Conservation (phyloP, 1,140 invertebrate genomes). For the Drosophila albomicans region DNA sequence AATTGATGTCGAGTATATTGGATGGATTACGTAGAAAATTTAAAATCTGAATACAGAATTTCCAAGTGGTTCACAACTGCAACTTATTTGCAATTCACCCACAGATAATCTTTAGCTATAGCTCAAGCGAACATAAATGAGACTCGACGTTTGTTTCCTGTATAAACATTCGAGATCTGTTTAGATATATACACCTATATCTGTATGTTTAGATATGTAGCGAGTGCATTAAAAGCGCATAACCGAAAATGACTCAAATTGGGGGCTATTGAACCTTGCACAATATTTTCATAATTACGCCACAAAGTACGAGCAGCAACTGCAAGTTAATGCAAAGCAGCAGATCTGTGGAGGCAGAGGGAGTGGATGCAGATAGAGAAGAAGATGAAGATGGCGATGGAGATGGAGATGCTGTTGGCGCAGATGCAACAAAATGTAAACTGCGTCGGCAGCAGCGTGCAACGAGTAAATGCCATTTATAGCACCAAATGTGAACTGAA, state of each 20-base stretch:
- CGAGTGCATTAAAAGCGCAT: slow-evolving; percentile 36
- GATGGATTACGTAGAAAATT: not conserved
- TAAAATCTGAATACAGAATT: not conserved
- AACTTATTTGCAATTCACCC: not conserved
- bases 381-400: not conserved
- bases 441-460: slow-evolving; percentile 36
- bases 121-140: slow-evolving; percentile 12
- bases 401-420: slow-evolving; percentile 4
- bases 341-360: slow-evolving; percentile 8
- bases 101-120: not conserved
- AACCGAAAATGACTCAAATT: slow-evolving; percentile 44
- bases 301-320: slow-evolving; percentile 32
- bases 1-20: not conserved
- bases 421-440: slow-evolving; percentile 42
- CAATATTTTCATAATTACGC: slow-evolving; percentile 79
- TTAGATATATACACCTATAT: not conserved
- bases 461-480: slow-evolving; percentile 74
- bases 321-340: slow-evolving; percentile 43
- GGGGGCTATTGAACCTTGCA: slow-evolving; percentile 77
- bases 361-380: not conserved
- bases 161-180: not conserved
- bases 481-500: slow-evolving; percentile 77
- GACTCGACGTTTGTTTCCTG: slow-evolving; percentile 33
- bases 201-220: not conserved
- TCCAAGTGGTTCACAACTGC: not conserved